These are phyloP conservation scores for Plodia interpunctella DNA, from an alignment of 1,140 invertebrate species.

Conservation along the genomic window DNA sequence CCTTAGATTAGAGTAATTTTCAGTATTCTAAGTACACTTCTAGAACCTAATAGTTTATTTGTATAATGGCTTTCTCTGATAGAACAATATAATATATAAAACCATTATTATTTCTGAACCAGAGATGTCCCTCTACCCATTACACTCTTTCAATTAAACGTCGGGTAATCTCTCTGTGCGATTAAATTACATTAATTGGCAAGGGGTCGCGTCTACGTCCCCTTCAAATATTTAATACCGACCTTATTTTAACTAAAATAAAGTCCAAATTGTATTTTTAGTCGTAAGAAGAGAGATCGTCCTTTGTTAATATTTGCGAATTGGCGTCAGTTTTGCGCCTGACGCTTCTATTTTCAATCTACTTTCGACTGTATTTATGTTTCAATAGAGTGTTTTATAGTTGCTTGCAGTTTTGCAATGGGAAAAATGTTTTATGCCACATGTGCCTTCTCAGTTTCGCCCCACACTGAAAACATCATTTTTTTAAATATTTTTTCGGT, in stretches of 20 bases:
- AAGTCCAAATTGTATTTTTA: conserved; percentile 28
- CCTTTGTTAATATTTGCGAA: conserved; percentile 54
- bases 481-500: no score
- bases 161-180: conserved; percentile 60
- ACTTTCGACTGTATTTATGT: conserved; percentile 19
- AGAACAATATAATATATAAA: background rate
- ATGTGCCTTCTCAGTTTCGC: no score
- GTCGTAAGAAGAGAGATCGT: conserved; percentile 23
- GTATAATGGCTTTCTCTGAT: background rate
- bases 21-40: no score
- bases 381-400: conserved; percentile 7
- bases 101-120: background rate
- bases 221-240: conserved; percentile 19
- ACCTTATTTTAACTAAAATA: conserved; percentile 25
- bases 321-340: conserved; percentile 30
- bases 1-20: no score
- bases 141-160: conserved; percentile 57
- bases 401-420: conserved; percentile 16
- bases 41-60: no score
- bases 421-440: conserved; percentile 5
- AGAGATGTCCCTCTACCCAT: conserved; percentile 15
- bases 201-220: conserved; percentile 28
- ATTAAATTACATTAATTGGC: conserved; percentile 72
- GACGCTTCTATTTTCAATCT: background rate
- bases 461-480: no score